Evolutionary conservation across 2,113 vertebrate species (phyloP).

Genomic region (Gavia stellata): DNA sequence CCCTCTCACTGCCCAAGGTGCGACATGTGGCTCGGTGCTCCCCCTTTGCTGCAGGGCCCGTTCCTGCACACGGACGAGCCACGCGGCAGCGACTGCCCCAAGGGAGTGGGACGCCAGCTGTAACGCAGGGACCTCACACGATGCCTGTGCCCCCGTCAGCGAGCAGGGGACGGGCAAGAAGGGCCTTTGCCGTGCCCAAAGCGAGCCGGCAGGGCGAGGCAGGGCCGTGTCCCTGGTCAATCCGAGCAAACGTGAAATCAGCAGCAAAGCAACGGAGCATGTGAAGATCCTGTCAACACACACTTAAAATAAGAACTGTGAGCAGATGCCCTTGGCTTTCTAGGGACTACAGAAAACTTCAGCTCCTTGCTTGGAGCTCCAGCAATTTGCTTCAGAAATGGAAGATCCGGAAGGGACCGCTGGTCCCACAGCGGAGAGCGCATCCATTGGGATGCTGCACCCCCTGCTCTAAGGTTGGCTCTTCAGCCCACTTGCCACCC

Average conservation of each 20-base stretch:
- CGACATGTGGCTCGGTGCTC: rapidly evolving
- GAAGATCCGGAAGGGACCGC: background rate
- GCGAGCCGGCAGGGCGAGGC: rapidly evolving
- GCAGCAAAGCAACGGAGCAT: background rate
- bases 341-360: background rate
- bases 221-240: background rate
- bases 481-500: background rate
- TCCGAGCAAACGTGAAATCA: background rate
- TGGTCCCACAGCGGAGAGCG: rapidly evolving
- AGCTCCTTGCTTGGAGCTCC: background rate
- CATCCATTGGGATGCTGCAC: background rate
- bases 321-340: background rate
- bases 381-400: background rate
- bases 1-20: background rate
- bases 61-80: rapidly evolving
- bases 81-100: rapidly evolving
- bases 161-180: too few relatives aligned
- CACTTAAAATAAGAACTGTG: background rate
- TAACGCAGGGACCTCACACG: rapidly evolving
- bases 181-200: rapidly evolving
- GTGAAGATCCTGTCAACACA: background rate
- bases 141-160: rapidly evolving
- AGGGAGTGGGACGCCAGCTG: background rate
- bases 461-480: background rate
- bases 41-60: background rate